Base-by-base conservation (phyloP, 2,888 invertebrate species). In the Ptychoptera albimana region DNA sequence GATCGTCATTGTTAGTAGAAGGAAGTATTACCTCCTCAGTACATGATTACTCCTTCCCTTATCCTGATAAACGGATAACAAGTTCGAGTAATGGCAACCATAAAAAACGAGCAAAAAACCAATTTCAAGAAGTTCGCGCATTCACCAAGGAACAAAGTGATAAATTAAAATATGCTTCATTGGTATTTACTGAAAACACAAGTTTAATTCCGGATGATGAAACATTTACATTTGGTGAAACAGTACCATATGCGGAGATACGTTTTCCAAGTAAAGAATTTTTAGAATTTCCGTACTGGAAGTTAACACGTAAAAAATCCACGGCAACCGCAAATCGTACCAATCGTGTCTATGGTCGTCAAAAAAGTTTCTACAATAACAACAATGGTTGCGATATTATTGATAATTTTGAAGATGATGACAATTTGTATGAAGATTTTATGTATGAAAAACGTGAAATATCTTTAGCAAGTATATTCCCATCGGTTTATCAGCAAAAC, bases 101-200 rank as follows among this genome's bases (percentile, higher is more conserved):
- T 31, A 53, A 54, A 37, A 50, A 51, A 32, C 46, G 46, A 1
- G 23, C 7, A 5, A 49, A 50, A 45, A 53, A 50, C 30, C 46
- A 52, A 16, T 53, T 53, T 23, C 54, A 54, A 23, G 55, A 55
- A 43, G 52, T 55, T 8, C 50, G 55, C 7, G 50, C 51, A 1
- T 52, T 54, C 39, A 50, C 34, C 11, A 37, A 31, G 12, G 41
- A 32, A 38, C 8, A n/a, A n/a, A n/a, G 50, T 42, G 49, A 53
- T 9, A 49, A 51, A 13, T 37, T 48, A 16, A 46, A 50, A 44
- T 51, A 49, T 38, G 50, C 50, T 11, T 46, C 49, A 9, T 38
- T 50, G 2, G 48, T 49, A 16, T 49, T 49, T 30, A 29, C 12
- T 9, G 16, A 32, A 9, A 31, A 41, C n/a, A 45, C 30, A 13